Conservation (phyloP, 1,140 invertebrate genomes). For the Zophobas atratus region DNA sequence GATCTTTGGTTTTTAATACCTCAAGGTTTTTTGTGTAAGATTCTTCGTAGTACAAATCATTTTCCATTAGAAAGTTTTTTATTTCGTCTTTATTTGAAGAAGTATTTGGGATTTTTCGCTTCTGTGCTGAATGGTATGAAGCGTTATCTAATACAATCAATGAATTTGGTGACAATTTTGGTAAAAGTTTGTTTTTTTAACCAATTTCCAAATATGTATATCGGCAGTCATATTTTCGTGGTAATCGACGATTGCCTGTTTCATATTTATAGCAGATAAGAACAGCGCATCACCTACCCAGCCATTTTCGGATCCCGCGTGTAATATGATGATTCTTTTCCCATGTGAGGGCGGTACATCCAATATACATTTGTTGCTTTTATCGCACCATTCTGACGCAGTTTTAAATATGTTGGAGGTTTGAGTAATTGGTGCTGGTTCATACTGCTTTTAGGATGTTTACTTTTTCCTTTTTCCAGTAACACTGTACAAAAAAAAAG, state of each 20-base stretch:
- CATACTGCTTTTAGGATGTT: too few species aligned
- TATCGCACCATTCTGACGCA: too few species aligned
- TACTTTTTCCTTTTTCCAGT: too few species aligned
- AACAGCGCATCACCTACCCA: constrained; percentile 21
- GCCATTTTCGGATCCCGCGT: constrained; percentile 4
- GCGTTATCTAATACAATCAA: neutral
- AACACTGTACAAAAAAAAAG: too few species aligned
- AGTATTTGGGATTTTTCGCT: neutral
- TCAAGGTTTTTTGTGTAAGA: too few species aligned
- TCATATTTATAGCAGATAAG: constrained; percentile 14
- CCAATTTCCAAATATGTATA: constrained; percentile 3
- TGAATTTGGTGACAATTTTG: neutral
- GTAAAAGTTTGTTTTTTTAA: neutral
- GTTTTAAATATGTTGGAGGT: too few species aligned
- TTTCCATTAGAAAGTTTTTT: neutral
- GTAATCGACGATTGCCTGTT: neutral
- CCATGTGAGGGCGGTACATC: neutral
- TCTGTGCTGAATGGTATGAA: neutral
- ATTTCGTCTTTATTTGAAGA: neutral
- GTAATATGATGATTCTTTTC: constrained; percentile 3
- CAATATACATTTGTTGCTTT: neutral
- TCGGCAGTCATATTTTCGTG: constrained; percentile 12
- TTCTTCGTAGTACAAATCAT: neutral
- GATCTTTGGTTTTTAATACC: neutral
- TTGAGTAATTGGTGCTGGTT: too few species aligned